A percentile compares a stretch with the other conserved stretches of the same genome.
phyloP scores from a whole-genome alignment of 2,113 vertebrate species.

The Gymnorhina tibicen region DNA sequence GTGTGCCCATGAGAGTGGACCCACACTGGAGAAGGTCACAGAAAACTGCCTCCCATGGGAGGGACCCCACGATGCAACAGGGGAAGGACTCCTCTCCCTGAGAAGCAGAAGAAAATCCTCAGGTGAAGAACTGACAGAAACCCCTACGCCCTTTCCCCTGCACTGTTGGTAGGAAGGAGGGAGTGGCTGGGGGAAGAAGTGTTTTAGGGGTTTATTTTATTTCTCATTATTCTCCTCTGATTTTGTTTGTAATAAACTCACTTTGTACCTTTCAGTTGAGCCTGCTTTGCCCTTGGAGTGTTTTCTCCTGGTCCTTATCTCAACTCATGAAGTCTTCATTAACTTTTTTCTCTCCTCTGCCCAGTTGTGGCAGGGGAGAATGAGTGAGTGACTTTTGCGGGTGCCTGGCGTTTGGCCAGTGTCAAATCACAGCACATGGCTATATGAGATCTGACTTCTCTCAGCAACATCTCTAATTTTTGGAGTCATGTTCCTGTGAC shows the following conservation, averaged over 20 bases:
- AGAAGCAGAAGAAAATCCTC: not conserved
- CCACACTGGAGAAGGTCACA: not conserved
- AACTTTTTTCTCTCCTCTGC: not conserved
- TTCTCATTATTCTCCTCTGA: not conserved
- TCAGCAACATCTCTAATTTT: not conserved
- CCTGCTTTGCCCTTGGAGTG: not conserved
- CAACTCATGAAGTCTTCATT: not conserved
- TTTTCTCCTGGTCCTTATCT: not conserved
- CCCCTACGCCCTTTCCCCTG: not conserved
- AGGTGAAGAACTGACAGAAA: not conserved
- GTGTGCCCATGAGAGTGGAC: no score
- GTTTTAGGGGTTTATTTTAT: not conserved
- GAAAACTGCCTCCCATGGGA: not conserved
- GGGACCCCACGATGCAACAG: not conserved
- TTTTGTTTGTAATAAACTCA: not conserved
- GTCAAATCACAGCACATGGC: not conserved
- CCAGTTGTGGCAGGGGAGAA: not conserved
- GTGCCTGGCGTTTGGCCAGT: not conserved
- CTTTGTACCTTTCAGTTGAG: not conserved
- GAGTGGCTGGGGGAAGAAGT: not conserved
- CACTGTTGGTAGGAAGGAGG: not conserved
- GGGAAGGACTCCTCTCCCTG: not conserved
- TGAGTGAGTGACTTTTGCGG: not conserved
- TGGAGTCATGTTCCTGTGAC: not conserved
- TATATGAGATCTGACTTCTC: not conserved